Evolutionary conservation across 2,113 vertebrate species (phyloP).

Genomic region (Phalacrocorax carbo): DNA sequence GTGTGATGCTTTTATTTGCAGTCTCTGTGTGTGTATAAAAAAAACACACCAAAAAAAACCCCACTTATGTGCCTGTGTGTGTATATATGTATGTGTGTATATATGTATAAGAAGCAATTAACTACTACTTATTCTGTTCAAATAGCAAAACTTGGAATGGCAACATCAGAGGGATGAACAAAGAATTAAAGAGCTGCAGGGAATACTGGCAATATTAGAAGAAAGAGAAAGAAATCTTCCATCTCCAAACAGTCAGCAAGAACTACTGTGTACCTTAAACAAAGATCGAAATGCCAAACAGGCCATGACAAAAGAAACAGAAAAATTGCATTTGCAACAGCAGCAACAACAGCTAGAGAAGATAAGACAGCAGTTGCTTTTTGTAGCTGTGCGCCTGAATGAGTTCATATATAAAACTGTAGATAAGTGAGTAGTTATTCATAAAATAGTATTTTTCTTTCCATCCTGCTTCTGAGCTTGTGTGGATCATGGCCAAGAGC

Average conservation of each 20-base stretch:
- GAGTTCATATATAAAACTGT: conserved; percentile 53
- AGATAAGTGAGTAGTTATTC: conserved; percentile 63
- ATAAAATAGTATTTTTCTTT: neutral
- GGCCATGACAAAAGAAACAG: neutral
- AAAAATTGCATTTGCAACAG: conserved; percentile 9
- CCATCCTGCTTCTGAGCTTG: neutral
- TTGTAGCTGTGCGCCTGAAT: conserved; percentile 59
- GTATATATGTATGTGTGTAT: accelerated
- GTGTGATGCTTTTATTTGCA: neutral
- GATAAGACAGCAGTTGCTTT: conserved; percentile 73
- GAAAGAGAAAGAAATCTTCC: conserved; percentile 65
- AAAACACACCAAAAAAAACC: neutral
- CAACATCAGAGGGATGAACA: conserved; percentile 82
- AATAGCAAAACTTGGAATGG: conserved; percentile 80
- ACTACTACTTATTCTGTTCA: neutral
- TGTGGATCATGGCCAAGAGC: neutral
- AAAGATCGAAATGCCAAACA: neutral
- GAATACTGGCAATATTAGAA: conserved; percentile 73
- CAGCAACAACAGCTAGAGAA: conserved; percentile 67
- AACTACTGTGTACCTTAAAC: neutral
- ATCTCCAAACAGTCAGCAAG: neutral
- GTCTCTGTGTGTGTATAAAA: neutral
- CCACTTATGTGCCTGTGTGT: accelerated
- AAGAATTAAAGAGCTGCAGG: conserved; percentile 84
- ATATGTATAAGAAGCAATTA: neutral